Conservation (phyloP, 1,140 invertebrate species). For the Hetaerina americana region DNA sequence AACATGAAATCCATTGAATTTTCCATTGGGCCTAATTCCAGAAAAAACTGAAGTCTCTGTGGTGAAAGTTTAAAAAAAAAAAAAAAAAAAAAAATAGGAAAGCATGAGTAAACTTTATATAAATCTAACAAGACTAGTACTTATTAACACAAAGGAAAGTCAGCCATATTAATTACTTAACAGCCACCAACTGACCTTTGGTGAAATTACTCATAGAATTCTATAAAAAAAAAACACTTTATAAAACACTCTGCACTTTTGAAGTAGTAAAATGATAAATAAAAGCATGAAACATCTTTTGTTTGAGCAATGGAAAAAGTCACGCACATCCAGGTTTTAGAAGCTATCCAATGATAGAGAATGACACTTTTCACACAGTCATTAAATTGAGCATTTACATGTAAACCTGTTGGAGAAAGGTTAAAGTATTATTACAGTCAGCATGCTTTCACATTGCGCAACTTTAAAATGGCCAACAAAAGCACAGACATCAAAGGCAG, state of each 20-base stretch:
- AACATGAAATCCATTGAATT: too few relatives aligned
- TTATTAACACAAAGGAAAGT: background rate
- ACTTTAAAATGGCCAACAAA: too few relatives aligned
- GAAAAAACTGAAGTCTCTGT: background rate
- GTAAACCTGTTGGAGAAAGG: too few relatives aligned
- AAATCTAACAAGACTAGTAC: background rate
- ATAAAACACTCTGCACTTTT: background rate
- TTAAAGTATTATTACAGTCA: too few relatives aligned
- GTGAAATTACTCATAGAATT: background rate
- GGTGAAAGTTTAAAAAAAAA: background rate
- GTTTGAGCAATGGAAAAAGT: background rate
- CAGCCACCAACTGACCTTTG: background rate
- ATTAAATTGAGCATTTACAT: background rate
- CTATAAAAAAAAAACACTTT: background rate
- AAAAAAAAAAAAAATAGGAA: too few relatives aligned
- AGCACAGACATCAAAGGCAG: background rate
- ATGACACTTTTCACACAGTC: background rate
- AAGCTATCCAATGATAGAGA: background rate
- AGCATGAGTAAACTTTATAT: constrained; percentile 1
- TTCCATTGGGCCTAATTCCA: too few relatives aligned
- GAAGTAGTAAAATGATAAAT: background rate
- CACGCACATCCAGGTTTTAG: background rate
- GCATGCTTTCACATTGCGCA: too few relatives aligned
- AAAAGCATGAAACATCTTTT: background rate
- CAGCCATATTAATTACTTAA: background rate